A percentile compares a stretch with the other conserved stretches of the same genome.
Evolutionary conservation across 2,888 invertebrate species (phyloP).

Genomic region (Lasioglossum marginatum): DNA sequence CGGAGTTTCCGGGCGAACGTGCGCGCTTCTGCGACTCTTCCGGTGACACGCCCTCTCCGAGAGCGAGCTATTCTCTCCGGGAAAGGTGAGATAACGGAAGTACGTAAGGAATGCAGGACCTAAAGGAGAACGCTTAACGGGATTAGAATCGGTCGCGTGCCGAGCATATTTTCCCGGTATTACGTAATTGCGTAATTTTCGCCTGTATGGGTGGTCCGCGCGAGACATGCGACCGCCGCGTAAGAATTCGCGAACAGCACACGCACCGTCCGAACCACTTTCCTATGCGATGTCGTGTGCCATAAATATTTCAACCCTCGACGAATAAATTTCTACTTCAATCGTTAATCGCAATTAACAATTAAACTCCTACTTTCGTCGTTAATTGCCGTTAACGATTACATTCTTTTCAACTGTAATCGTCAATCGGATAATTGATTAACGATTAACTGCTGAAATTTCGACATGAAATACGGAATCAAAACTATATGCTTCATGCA

Average conservation of each 20-base stretch:
- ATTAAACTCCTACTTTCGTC: no score
- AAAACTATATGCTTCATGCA: no score
- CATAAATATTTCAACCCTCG: background rate
- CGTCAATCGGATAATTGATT: no score
- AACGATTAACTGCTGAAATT: no score
- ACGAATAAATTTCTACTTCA: no score
- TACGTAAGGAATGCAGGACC: conserved; percentile 67
- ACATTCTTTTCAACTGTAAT: no score
- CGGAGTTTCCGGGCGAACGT: conserved; percentile 3
- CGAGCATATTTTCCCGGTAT: conserved; percentile 69
- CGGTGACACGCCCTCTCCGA: conserved; percentile 43
- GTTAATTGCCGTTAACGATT: no score
- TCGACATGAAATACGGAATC: no score
- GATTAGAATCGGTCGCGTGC: conserved; percentile 77
- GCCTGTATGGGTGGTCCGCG: conserved; percentile 14
- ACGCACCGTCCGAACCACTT: conserved; percentile 8
- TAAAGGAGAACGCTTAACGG: conserved; percentile 70
- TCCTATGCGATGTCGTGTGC: background rate
- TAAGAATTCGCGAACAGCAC: conserved; percentile 21
- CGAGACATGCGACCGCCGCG: conserved; percentile 1
- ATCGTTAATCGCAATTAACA: no score
- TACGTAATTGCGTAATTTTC: conserved; percentile 64
- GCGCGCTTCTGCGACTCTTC: conserved; percentile 52
- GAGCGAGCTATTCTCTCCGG: conserved; percentile 33
- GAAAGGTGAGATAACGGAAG: conserved; percentile 70